Evolutionary conservation across 2,797 vertebrate species (phyloP), one percentile per base, ranked within the genome.

Genomic region (Microcaecilia unicolor): DNA sequence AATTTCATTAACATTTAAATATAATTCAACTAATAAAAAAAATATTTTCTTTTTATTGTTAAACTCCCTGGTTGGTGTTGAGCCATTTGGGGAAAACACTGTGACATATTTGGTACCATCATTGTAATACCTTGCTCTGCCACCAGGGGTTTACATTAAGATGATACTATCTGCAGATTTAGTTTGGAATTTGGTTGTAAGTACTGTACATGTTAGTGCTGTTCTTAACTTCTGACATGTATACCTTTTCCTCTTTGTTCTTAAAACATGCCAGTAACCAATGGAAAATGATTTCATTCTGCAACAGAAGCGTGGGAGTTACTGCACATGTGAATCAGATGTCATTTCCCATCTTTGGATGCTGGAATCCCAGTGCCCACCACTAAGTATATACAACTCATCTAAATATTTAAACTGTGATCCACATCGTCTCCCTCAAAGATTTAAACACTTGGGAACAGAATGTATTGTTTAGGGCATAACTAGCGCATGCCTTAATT

Each of bases 341-440:
- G 47, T 48, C 50, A 61, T 48, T 53, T 59, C 55, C 58, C 52
- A 54, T 61, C 57, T 67, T 62, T 51, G 53, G 48, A 54, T 47
- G 42, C 35, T 38, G n/a, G n/a, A n/a, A n/a, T n/a, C n/a, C n/a
- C n/a, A n/a, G n/a, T n/a, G n/a, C n/a, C n/a, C n/a, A n/a, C n/a
- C n/a, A n/a, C n/a, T n/a, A n/a, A n/a, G n/a, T n/a, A n/a, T n/a
- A n/a, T n/a, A n/a, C n/a, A n/a, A n/a, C n/a, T n/a, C n/a, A n/a
- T n/a, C n/a, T n/a, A n/a, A n/a, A n/a, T n/a, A n/a, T n/a, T n/a
- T 40, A 29, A 62, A 57, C 55, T 55, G 70, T 67, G 50, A 70
- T 63, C 50, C 46, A 67, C 55, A 51, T 52, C 44, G 41, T 67
- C 56, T 67, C 61, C 47, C 40, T 0, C 0, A 49, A 62, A 41